Conservation (phyloP, 2,888 invertebrate species). For the Lomographa bimaculata region DNA sequence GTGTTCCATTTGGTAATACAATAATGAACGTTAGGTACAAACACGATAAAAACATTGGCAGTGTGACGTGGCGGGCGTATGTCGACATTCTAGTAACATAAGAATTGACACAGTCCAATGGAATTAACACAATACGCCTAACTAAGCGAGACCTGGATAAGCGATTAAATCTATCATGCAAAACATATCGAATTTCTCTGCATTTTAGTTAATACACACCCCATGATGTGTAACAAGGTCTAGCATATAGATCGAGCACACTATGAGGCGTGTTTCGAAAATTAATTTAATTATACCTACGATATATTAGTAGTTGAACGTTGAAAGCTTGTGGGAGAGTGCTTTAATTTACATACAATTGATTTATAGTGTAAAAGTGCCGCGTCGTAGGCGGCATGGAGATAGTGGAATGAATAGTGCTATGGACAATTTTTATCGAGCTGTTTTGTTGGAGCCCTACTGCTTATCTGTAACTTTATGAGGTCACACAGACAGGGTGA, state of each 20-base stretch:
- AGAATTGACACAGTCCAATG: slow-evolving; percentile 87
- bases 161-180: slow-evolving; percentile 64
- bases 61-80: slow-evolving; percentile 80
- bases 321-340: slow-evolving; percentile 54
- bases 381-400: slow-evolving; percentile 37
- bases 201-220: slow-evolving; percentile 54
- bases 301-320: slow-evolving; percentile 39
- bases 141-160: slow-evolving; percentile 50
- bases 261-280: slow-evolving; percentile 55
- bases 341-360: slow-evolving; percentile 53
- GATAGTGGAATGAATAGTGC: slow-evolving; percentile 39
- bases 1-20: slow-evolving; percentile 58
- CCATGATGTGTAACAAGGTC: slow-evolving; percentile 75
- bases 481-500: slow-evolving; percentile 25
- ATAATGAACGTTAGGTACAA: slow-evolving; percentile 44
- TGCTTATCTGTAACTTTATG: slow-evolving; percentile 28
- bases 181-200: slow-evolving; percentile 57
- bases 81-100: slow-evolving; percentile 85
- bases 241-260: slow-evolving; percentile 75
- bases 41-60: slow-evolving; percentile 63
- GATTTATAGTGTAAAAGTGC: slow-evolving; percentile 41
- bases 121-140: slow-evolving; percentile 69
- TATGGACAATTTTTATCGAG: slow-evolving; percentile 30
- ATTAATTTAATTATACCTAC: slow-evolving; percentile 46
- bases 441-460: slow-evolving; percentile 22